Evolutionary conservation across 2,797 vertebrate genomes (phyloP).

Genomic region (Onychomys arenicola): DNA sequence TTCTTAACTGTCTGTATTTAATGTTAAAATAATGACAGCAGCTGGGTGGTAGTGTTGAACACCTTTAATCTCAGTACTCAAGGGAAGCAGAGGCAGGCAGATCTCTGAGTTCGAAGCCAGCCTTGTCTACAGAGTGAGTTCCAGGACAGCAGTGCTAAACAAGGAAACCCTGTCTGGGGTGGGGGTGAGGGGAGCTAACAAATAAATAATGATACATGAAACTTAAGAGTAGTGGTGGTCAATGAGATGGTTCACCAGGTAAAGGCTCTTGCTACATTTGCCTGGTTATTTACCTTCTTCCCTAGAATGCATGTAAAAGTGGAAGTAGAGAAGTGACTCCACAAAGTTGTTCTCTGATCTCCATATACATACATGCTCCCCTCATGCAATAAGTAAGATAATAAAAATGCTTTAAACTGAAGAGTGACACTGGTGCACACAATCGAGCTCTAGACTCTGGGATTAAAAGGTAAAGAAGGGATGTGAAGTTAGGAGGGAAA

Average conservation of each 20-base stretch:
- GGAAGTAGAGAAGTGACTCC: background rate
- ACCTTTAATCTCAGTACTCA: background rate
- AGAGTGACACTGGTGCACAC: background rate
- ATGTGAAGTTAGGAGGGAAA: background rate
- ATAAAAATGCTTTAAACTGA: background rate
- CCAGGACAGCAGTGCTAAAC: background rate
- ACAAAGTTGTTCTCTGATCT: background rate
- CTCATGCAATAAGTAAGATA: background rate
- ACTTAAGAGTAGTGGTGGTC: slow-evolving; percentile 5
- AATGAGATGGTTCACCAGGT: background rate
- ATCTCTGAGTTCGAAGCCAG: background rate
- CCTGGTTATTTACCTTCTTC: background rate
- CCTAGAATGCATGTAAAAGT: background rate
- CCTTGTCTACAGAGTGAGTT: background rate
- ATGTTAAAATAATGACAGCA: slow-evolving; percentile 37
- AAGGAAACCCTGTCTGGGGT: background rate
- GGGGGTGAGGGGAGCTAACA: too few relatives aligned
- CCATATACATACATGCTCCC: background rate
- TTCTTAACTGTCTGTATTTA: slow-evolving; percentile 41
- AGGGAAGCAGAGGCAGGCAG: background rate
- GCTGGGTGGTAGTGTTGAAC: background rate
- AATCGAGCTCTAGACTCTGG: background rate
- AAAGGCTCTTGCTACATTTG: background rate
- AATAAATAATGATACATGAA: slow-evolving; percentile 35
- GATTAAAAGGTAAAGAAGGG: background rate